phyloP scores from a whole-genome alignment of 2,888 invertebrate genomes.

The Fissipunctia ypsillon region DNA sequence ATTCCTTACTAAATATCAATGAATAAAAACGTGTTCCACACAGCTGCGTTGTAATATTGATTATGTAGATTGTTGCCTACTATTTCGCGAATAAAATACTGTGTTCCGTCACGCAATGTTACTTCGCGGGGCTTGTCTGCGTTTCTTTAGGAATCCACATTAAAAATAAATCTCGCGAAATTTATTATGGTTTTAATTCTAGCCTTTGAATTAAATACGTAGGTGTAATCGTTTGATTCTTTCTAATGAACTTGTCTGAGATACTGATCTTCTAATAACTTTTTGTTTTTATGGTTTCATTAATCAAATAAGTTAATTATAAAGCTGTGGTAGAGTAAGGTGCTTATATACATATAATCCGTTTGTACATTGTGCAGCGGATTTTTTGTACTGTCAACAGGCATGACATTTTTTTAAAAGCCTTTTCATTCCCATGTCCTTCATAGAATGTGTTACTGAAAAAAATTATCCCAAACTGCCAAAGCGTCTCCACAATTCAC shows the following conservation, averaged over 20 bases:
- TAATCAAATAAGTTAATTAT: conserved; percentile 6
- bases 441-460: background rate
- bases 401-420: background rate
- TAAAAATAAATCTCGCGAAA: conserved; percentile 30
- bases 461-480: background rate
- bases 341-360: conserved; percentile 10
- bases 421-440: background rate
- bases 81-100: conserved; percentile 76
- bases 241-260: conserved; percentile 3
- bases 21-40: conserved; percentile 52
- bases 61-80: conserved; percentile 72
- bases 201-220: conserved; percentile 17
- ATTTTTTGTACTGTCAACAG: background rate
- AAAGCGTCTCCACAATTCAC: background rate
- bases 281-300: background rate
- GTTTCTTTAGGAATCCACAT: conserved; percentile 40
- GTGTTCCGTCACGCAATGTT: conserved; percentile 76
- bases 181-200: conserved; percentile 44
- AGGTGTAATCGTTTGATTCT: conserved; percentile 17
- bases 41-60: conserved; percentile 76
- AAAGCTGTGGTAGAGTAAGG: background rate
- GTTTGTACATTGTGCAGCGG: background rate
- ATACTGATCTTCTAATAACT: background rate
- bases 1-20: conserved; percentile 43
- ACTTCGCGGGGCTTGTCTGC: conserved; percentile 58